Conservation (phyloP, 2,888 invertebrate species). For the Eupithecia subfuscata region DNA sequence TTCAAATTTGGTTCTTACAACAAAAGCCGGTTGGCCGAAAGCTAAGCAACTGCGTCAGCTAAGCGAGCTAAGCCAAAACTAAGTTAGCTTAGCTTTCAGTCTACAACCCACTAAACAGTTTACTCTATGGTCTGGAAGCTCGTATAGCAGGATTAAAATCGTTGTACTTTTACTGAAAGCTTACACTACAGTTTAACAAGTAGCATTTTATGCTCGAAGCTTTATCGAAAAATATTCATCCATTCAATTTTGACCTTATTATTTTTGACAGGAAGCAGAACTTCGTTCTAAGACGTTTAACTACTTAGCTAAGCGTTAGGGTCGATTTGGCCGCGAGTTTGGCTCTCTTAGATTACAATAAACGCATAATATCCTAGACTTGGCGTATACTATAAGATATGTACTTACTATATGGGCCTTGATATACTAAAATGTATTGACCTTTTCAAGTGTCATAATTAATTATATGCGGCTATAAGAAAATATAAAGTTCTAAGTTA, state of each 20-base stretch:
- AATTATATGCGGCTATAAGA: neutral
- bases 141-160: conserved; percentile 25
- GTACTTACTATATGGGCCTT: neutral
- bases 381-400: conserved; percentile 4
- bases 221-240: neutral
- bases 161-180: conserved; percentile 30
- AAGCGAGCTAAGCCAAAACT: neutral
- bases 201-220: conserved; percentile 28
- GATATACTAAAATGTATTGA: neutral
- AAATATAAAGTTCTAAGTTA: neutral
- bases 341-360: neutral
- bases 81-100: neutral
- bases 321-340: conserved; percentile 26
- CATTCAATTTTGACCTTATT: conserved; percentile 8
- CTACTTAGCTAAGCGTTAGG: conserved; percentile 14
- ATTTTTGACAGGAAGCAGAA: conserved; percentile 5
- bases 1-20: neutral
- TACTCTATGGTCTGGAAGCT: conserved; percentile 28
- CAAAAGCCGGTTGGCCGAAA: neutral
- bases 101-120: neutral
- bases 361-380: neutral
- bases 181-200: conserved; percentile 18
- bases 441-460: neutral
- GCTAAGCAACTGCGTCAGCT: neutral
- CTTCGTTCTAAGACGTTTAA: neutral